Percentiles rank a stretch among this genome's conserved stretches.
Conservation (phyloP, 53 echinoderm and acorn worm genomes). For the Antedon mediterranea region DNA sequence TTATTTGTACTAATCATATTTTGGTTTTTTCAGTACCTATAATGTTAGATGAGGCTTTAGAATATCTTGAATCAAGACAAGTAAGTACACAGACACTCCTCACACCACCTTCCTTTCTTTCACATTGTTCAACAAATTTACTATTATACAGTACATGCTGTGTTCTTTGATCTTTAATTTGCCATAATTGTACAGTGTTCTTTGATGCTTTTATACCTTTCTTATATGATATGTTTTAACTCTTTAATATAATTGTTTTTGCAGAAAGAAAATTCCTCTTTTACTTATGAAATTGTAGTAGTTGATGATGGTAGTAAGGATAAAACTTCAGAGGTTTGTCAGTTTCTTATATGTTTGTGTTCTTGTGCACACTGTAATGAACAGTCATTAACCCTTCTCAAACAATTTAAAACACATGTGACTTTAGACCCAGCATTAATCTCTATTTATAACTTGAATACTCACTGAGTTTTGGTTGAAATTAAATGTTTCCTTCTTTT, state of each 20-base stretch:
- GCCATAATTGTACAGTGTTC: too few species aligned
- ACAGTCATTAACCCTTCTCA: too few species aligned
- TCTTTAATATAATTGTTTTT: not conserved
- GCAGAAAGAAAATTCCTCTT: slow-evolving; percentile 58
- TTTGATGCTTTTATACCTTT: slow-evolving; percentile 8
- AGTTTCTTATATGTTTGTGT: not conserved
- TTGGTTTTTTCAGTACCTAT: slow-evolving; percentile 43
- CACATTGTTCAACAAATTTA: too few species aligned
- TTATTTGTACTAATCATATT: too few species aligned
- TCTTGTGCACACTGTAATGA: too few species aligned
- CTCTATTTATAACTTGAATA: too few species aligned
- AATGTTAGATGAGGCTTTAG: slow-evolving; percentile 80
- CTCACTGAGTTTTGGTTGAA: too few species aligned
- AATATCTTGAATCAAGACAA: slow-evolving; percentile 43
- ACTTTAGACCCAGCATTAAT: too few species aligned
- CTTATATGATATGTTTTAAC: not conserved
- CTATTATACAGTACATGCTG: too few species aligned
- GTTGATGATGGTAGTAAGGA: slow-evolving; percentile 96
- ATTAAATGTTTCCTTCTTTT: too few species aligned
- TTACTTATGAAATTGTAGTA: slow-evolving; percentile 73
- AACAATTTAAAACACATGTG: too few species aligned
- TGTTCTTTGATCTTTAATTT: not conserved
- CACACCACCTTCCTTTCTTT: too few species aligned
- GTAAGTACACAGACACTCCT: slow-evolving; percentile 9
- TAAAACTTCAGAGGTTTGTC: slow-evolving; percentile 66